Conservation (phyloP, 2,888 invertebrate genomes). For the Blera fallax region DNA sequence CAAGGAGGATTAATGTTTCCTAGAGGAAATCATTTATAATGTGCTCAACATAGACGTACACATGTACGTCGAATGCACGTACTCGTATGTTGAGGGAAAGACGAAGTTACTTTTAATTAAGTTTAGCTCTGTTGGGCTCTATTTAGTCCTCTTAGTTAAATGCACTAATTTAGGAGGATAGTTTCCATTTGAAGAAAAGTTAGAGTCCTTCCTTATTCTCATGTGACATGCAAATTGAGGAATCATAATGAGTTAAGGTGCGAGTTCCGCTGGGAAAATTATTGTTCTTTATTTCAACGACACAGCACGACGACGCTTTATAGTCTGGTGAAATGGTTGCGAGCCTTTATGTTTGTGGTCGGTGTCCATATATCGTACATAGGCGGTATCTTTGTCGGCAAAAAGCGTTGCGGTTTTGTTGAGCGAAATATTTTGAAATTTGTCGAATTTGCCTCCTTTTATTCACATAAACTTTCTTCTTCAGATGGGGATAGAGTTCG, state of each 20-base stretch:
- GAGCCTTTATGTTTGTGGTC: no score
- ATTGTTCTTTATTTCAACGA: not conserved
- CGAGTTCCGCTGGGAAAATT: not conserved
- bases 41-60: conserved; percentile 3
- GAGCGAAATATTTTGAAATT: no score
- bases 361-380: no score
- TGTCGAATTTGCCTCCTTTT: no score
- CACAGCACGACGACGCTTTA: not conserved
- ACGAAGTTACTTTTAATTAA: conserved; percentile 35
- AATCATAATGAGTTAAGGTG: conserved; percentile 1
- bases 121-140: not conserved
- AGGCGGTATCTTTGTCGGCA: no score
- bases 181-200: not conserved
- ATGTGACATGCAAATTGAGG: not conserved
- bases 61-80: not conserved
- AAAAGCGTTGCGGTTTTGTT: no score
- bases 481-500: no score
- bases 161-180: conserved; percentile 8
- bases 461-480: no score
- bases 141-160: no score
- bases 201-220: not conserved
- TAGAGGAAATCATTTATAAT: conserved; percentile 52
- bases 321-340: no score
- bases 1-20: conserved; percentile 50
- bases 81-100: not conserved